phyloP scores from a whole-genome alignment of 1,140 invertebrate species.

The Nephila pilipes region DNA sequence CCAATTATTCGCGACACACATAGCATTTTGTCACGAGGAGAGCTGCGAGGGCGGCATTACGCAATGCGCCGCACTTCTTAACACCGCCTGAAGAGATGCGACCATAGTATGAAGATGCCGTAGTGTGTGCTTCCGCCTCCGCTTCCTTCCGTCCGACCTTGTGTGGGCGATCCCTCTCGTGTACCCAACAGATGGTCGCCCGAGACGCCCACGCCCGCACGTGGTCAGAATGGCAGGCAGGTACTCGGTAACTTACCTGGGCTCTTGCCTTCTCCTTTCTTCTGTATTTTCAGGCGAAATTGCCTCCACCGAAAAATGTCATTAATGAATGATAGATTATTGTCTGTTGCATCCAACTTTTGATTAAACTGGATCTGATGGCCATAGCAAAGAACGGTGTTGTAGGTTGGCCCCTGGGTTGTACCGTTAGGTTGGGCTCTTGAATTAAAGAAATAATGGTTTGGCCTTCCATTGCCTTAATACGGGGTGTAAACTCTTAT shows the following conservation, averaged over 20 bases:
- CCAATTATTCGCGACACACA: not conserved
- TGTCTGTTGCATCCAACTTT: not conserved
- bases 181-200: conserved; percentile 1
- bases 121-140: not conserved
- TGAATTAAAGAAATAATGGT: too few species aligned
- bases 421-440: not conserved
- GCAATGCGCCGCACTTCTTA: not conserved
- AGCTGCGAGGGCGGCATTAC: not conserved
- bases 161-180: conserved; percentile 55
- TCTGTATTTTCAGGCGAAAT: too few species aligned
- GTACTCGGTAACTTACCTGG: not conserved
- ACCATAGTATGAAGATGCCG: not conserved
- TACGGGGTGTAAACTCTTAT: not conserved
- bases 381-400: not conserved
- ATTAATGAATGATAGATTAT: not conserved
- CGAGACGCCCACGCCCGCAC: conserved; percentile 29
- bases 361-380: not conserved
- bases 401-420: not conserved
- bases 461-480: not conserved
- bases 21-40: not conserved
- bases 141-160: conserved; percentile 46
- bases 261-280: not conserved
- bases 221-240: not conserved
- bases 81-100: not conserved
- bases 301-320: not conserved